These are phyloP conservation scores for Aethes cnicana DNA, from an alignment of 2,888 invertebrate genomes.

Conservation along the genomic window DNA sequence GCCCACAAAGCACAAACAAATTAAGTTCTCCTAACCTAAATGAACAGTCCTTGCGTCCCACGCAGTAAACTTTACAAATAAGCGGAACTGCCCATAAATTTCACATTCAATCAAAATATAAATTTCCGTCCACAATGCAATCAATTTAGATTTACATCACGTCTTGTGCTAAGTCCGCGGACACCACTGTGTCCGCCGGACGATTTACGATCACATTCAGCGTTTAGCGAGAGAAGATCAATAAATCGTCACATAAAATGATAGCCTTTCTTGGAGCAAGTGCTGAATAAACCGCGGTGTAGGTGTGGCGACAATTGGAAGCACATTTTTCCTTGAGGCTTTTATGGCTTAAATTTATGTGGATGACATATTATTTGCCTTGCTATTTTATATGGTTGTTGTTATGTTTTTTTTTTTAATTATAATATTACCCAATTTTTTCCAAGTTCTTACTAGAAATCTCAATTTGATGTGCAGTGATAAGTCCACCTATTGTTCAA, in stretches of 20 bases:
- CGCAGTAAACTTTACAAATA: slow-evolving; percentile 10
- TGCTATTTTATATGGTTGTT: too few species aligned
- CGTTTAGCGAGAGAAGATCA: slow-evolving; percentile 16
- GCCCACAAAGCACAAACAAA: too few species aligned
- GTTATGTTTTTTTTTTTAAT: too few species aligned
- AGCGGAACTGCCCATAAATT: slow-evolving; percentile 12
- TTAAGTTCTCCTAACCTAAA: too few species aligned
- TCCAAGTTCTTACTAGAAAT: not conserved
- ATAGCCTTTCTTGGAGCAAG: slow-evolving; percentile 20
- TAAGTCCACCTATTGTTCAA: not conserved
- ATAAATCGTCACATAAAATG: slow-evolving; percentile 27
- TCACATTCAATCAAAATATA: slow-evolving; percentile 25
- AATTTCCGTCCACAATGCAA: slow-evolving; percentile 21
- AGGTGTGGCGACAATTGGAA: slow-evolving; percentile 13
- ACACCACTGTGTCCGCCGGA: slow-evolving; percentile 17
- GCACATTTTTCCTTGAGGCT: not conserved
- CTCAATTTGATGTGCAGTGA: too few species aligned
- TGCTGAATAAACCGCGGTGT: slow-evolving; percentile 6
- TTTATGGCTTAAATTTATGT: not conserved
- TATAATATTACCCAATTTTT: too few species aligned
- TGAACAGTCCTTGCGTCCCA: not conserved
- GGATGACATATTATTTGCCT: not conserved
- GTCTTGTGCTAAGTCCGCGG: slow-evolving; percentile 9
- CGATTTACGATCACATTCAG: slow-evolving; percentile 22
- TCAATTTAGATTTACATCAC: slow-evolving; percentile 23